Evolutionary conservation across 35 echinoderm and acorn worm genomes (phyloP).

Genomic region (Nesometra sesokonis): DNA sequence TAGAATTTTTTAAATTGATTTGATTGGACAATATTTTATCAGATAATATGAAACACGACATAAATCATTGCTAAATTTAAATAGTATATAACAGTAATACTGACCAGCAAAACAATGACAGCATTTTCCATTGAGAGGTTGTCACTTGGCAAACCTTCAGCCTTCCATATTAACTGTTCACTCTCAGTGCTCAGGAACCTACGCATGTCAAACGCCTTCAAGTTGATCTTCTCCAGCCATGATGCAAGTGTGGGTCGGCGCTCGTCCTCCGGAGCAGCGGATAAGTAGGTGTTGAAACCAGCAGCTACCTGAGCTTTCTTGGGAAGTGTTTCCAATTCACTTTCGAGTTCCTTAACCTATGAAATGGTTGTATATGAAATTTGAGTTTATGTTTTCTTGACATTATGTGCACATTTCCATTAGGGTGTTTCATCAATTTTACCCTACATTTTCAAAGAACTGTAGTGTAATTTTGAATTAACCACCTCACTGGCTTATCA

Average conservation of each 20-base stretch:
- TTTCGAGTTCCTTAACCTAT: conserved; percentile 80
- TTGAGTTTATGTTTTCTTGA: neutral
- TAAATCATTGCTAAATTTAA: neutral
- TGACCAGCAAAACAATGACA: conserved; percentile 79
- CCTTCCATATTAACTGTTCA: conserved; percentile 95
- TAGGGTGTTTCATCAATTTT: no score
- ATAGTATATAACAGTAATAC: neutral
- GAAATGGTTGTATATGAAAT: neutral
- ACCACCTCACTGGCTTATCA: no score
- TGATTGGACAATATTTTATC: no score
- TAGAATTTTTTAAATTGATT: no score
- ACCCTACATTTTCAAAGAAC: no score
- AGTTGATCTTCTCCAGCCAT: conserved; percentile 43
- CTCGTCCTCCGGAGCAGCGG: conserved; percentile 75
- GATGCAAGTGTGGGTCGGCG: conserved; percentile 24
- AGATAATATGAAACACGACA: neutral
- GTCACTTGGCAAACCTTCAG: conserved; percentile 84
- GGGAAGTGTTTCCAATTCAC: conserved; percentile 80
- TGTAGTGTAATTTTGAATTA: neutral
- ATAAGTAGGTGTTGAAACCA: conserved; percentile 96
- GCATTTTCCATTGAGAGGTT: conserved; percentile 97
- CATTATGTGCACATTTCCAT: neutral
- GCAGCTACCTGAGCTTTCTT: conserved; percentile 87
- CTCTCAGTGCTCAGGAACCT: conserved; percentile 93
- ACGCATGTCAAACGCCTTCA: conserved; percentile 60